Conservation (phyloP, 2,797 vertebrate genomes). For the Phoeniculus purpureus region DNA sequence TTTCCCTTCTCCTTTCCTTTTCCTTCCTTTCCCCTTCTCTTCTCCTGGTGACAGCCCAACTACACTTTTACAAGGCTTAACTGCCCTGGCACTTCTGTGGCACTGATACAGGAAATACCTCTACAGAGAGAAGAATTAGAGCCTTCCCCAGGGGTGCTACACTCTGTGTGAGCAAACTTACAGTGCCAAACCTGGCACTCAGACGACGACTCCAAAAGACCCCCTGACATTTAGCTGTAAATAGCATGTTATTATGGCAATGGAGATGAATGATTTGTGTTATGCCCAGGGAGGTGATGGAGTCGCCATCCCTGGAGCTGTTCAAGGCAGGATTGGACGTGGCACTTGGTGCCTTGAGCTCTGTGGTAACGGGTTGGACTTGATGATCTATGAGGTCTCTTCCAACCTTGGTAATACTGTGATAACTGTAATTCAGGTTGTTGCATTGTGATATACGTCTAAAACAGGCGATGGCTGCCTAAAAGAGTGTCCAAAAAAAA, state of each 20-base stretch:
- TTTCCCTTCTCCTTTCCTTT: not conserved
- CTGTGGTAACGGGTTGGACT: no score
- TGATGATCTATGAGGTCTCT: no score
- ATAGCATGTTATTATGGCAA: not conserved
- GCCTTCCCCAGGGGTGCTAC: not conserved
- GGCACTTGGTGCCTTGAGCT: no score
- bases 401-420: no score
- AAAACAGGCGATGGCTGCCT: no score
- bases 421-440: no score
- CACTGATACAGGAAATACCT: not conserved
- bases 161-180: not conserved
- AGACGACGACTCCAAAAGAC: not conserved
- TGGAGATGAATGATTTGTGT: not conserved
- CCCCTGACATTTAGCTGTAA: not conserved
- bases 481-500: no score
- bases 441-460: no score
- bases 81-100: not conserved
- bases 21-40: not conserved
- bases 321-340: no score
- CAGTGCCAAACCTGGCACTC: not conserved
- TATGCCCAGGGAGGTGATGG: no score
- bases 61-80: not conserved
- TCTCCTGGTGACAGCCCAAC: not conserved
- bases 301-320: no score
- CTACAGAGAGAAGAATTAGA: conserved; percentile 11